Percentiles rank a stretch among this genome's conserved stretches.
phyloP scores from a whole-genome alignment of 2,888 invertebrate genomes.

The Netelia fuscicornis region DNA sequence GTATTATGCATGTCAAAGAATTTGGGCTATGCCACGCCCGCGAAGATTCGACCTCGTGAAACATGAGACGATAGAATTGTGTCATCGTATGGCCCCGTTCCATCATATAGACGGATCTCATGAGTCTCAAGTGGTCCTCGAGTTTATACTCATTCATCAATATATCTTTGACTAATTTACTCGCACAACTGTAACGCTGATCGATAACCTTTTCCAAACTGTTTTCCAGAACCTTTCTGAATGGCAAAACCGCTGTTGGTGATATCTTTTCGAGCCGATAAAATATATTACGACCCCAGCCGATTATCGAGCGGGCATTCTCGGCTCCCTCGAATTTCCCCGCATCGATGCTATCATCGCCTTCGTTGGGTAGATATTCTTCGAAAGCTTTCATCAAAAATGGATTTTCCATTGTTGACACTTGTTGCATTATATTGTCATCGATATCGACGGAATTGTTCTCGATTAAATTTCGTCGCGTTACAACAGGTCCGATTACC shows the following conservation, averaged over 20 bases:
- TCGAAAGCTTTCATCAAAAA: conserved; percentile 85
- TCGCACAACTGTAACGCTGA: conserved; percentile 83
- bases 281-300: conserved; percentile 68
- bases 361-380: conserved; percentile 79
- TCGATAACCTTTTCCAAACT: conserved; percentile 84
- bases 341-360: conserved; percentile 62
- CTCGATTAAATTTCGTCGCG: conserved; percentile 12
- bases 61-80: conserved; percentile 85
- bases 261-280: conserved; percentile 76
- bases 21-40: conserved; percentile 85
- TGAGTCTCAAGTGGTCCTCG: conserved; percentile 84
- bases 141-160: conserved; percentile 85
- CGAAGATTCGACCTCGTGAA: conserved; percentile 85
- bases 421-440: conserved; percentile 77
- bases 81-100: conserved; percentile 86
- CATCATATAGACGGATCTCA: conserved; percentile 86
- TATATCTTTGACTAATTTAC: conserved; percentile 85
- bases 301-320: background rate
- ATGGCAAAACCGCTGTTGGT: conserved; percentile 81
- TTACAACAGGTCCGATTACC: conserved; percentile 10
- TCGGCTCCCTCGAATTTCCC: conserved; percentile 59
- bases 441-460: conserved; percentile 73
- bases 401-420: conserved; percentile 78
- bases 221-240: conserved; percentile 84
- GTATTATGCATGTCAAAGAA: conserved; percentile 84